Evolutionary conservation across 2,888 invertebrate genomes (phyloP).

Genomic region (Caenorhabditis doughertyi): DNA sequence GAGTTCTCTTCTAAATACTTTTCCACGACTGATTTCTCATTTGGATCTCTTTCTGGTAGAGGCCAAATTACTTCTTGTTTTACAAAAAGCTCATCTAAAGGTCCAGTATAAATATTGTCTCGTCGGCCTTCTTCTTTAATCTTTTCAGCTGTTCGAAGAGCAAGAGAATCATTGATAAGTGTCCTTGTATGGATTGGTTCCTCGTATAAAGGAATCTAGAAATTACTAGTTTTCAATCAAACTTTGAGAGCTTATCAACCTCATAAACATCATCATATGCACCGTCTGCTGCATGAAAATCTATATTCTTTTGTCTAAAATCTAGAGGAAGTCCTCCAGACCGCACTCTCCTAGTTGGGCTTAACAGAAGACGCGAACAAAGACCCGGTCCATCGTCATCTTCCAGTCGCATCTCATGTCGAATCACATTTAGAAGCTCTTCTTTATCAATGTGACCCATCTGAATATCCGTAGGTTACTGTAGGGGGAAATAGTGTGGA

Average conservation of each 20-base stretch:
- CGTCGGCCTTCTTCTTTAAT: constrained; percentile 47
- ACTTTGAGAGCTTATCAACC: constrained; percentile 3
- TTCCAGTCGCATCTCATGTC: constrained; percentile 68
- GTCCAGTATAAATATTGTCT: constrained; percentile 52
- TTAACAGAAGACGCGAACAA: constrained; percentile 55
- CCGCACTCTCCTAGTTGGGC: constrained; percentile 56
- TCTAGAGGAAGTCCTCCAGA: constrained; percentile 72
- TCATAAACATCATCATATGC: constrained; percentile 57
- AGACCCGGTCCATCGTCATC: constrained; percentile 70
- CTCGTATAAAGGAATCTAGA: constrained; percentile 68
- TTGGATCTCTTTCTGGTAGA: neutral
- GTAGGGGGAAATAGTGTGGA: neutral
- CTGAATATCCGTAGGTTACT: neutral
- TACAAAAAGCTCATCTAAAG: constrained; percentile 48
- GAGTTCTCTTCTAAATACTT: constrained; percentile 54
- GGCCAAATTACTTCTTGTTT: constrained; percentile 41
- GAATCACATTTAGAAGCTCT: constrained; percentile 68
- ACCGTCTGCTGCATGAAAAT: constrained; percentile 48
- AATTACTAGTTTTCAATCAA: neutral
- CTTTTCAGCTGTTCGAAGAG: constrained; percentile 48
- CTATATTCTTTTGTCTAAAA: constrained; percentile 56
- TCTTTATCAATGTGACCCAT: constrained; percentile 69
- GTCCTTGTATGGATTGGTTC: constrained; percentile 53
- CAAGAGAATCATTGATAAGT: constrained; percentile 46
- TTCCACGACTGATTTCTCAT: constrained; percentile 46